A percentile compares a stretch with the other conserved stretches of the same genome.
Conservation (phyloP, 2,113 vertebrate species). For the Triplophysa siluroides region DNA sequence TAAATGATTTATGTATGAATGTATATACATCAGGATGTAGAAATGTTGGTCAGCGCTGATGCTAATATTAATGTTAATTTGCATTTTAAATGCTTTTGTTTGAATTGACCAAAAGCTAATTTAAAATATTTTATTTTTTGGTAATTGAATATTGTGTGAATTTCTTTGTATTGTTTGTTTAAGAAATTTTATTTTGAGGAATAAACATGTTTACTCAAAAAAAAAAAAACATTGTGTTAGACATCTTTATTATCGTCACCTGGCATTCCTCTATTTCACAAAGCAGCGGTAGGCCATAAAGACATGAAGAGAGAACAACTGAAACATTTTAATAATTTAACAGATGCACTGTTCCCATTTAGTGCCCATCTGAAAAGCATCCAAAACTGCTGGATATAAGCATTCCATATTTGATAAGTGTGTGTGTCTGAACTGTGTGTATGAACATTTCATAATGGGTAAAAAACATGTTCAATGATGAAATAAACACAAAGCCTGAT, state of each 20-base stretch:
- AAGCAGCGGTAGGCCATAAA: neutral
- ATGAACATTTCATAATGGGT: neutral
- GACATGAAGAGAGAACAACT: neutral
- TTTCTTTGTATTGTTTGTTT: neutral
- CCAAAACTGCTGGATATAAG: neutral
- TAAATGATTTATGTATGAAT: neutral
- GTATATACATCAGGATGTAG: neutral
- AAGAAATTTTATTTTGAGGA: neutral
- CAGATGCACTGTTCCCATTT: neutral
- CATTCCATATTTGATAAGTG: neutral
- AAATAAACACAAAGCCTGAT: neutral
- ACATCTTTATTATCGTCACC: constrained; percentile 11
- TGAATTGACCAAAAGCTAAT: neutral
- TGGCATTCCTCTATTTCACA: neutral
- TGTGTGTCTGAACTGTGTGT: neutral
- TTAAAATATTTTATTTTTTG: no score
- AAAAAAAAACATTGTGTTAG: neutral
- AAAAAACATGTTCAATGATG: neutral
- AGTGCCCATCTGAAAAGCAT: neutral
- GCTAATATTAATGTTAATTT: neutral
- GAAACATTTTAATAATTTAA: neutral
- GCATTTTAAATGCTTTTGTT: neutral
- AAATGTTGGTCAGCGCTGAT: no score
- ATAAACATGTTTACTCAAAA: neutral
- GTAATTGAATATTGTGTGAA: neutral